Percentiles rank a stretch among this genome's conserved stretches.
Evolutionary conservation across 2,797 vertebrate genomes (phyloP).

Genomic region (Ctenochaetus hawaiiensis): DNA sequence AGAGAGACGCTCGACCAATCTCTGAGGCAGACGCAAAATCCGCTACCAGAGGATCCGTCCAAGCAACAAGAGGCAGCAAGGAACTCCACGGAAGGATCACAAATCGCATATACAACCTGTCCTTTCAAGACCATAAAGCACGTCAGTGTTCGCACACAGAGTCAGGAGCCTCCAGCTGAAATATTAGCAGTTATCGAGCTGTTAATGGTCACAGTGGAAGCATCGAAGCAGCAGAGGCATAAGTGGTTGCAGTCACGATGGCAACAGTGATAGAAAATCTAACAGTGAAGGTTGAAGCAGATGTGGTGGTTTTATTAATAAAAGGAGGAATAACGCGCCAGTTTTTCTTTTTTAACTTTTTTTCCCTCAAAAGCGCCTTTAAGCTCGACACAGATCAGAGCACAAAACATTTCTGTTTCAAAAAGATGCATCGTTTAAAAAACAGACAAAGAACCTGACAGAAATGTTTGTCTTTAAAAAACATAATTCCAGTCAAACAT

Average conservation of each 20-base stretch:
- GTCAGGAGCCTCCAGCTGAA: not conserved
- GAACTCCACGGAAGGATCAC: conserved; percentile 34
- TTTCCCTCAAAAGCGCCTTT: not conserved
- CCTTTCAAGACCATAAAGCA: not conserved
- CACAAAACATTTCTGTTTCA: not conserved
- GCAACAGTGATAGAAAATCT: not conserved
- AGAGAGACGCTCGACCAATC: conserved; percentile 56
- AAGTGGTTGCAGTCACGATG: not conserved
- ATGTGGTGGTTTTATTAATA: not conserved
- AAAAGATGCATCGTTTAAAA: not conserved
- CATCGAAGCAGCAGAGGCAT: not conserved
- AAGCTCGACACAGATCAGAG: conserved; percentile 7
- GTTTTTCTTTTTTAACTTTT: conserved; percentile 3
- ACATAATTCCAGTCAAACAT: conserved; percentile 6
- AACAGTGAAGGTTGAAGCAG: not conserved
- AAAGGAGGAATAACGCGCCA: too few species aligned
- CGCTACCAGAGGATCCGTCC: conserved; percentile 30
- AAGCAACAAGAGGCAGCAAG: conserved; percentile 39
- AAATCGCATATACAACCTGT: conserved; percentile 12
- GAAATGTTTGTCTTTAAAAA: conserved; percentile 10
- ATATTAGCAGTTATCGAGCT: not conserved
- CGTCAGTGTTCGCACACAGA: not conserved
- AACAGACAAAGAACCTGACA: not conserved
- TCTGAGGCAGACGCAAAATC: conserved; percentile 57
- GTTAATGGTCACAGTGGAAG: not conserved